Base-by-base conservation (phyloP, 1,140 invertebrate genomes). In the Oncopodura yosiiana region DNA sequence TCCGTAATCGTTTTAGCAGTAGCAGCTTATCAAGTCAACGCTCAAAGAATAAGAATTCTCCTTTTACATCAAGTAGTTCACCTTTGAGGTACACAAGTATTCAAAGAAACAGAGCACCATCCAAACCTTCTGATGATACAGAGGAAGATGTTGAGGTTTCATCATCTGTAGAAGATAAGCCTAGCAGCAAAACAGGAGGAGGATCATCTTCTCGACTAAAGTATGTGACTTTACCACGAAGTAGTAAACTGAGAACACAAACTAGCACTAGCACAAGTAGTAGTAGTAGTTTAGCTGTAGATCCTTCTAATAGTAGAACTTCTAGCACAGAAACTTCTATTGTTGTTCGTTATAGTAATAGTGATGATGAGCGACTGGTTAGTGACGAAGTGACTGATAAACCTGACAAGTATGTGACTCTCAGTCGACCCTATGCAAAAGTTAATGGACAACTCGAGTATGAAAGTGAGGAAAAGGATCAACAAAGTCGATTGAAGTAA, bases 61-160 rank as follows among this genome's bases (percentile, higher is more conserved):
- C 36, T 3, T 3, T 8, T 4, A 29, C 41, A 3, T 42, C 41
- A 12, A 39, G 26, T 21, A n/a, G n/a, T n/a, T n/a, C n/a, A n/a
- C 55, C 55, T 1, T 49, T 61, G 43, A 56, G 74, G 38, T 77
- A 78, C 56, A 69, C 69, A 8, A 74, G 62, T 23, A 70, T 73
- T 38, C 70, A 72, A 51, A 65, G 74, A 45, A 70, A 72, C 36
- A 65, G 74, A 66, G 71, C 70, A 38, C 71, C 72, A 16, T 72
- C 73, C 6, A 50, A 58, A 36, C 42, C 59, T 26, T 32, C 38
- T 18, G 43, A 49, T 14, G 44, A 57, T 39, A 37, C 55, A 4
- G 56, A 66, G 42, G 50, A 59, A 32, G 43, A 55, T 46, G 41
- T 39, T 24, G 44, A 52, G 27, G 43, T 53, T 45, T 23, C 29